Evolutionary conservation across 2,113 vertebrate genomes (phyloP), one percentile per base, ranked within the genome.

Genomic region (Myrmophylax atrothorax): DNA sequence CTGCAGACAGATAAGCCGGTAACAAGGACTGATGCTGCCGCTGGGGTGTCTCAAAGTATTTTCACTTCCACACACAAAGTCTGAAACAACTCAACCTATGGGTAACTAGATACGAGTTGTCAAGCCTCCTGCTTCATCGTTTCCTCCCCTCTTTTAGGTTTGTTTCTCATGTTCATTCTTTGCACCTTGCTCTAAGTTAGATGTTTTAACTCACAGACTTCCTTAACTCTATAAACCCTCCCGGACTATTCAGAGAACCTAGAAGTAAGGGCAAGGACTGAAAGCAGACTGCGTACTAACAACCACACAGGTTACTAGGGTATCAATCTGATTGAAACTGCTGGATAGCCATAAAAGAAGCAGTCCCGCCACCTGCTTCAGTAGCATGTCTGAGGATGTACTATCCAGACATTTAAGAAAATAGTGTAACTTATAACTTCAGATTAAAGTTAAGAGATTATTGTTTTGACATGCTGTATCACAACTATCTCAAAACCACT

Each of bases 331-430:
- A 53, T 1, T 28, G 47, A 19, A 44, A 59, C 4, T 20, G 33
- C 12, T 22, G 13, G 7, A 7, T 8, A 18, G 38, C 59, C 60
- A 25, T 23, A 60, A 87, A 68, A 38, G 7, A 56, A 69, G 35
- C 28, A 63, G 38, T 2, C 67, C 35, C 1, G 19, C 4, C 4
- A 46, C 7, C 28, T 50, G 20, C 20, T 55, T 26, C 75, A 56
- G 5, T 17, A 73, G n/a, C 1, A 1, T 13, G 12, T 8, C 66
- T n/a, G 29, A 47, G 31, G 22, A 66, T 1, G 3, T 9, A n/a
- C 26, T 35, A 47, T 1, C 12, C 55, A 35, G 52, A 11, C 3
- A 60, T 0, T 0, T 35, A 15, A 92, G 50, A 69, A 60, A 58
- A 25, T 3, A 14, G 7, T 20, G 10, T 24, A 66, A 53, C 2